Evolutionary conservation across 2,888 invertebrate genomes (phyloP), one percentile per base, ranked within the genome.

Genomic region (Dolichopus griseipennis): DNA sequence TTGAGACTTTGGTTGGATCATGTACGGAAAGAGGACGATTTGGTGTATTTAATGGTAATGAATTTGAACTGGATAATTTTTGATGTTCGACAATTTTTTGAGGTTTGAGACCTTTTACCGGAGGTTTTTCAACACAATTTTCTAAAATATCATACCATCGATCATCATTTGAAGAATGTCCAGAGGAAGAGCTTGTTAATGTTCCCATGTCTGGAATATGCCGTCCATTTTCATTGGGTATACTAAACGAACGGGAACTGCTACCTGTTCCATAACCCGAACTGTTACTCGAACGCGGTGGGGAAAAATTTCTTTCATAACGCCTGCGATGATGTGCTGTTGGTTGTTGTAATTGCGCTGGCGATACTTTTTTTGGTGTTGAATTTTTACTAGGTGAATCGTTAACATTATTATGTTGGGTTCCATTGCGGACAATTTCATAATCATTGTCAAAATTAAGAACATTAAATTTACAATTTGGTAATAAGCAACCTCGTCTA

Each of bases 191-290:
- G 77, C 85, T 86, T 21, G 86, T 86, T 81, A 87, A 81, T 70
- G 86, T 85, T 67, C 85, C 86, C 83, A 72, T 80, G 76, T 72
- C 75, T 20, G 70, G 70, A 66, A 70, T 69, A 20, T 66, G 69
- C 12, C 71, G 71, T 15, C 71, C 67, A 64, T 72, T 72, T 10
- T 73, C 73, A 67, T 72, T 73, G 52, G 71, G 74, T 61, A 77
- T 79, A 68, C 78, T 78, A 70, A 81, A 81, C 27, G 83, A 82
- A 71, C 82, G 79, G 68, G 81, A 81, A 70, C 83, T 83, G 73
- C 82, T 83, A 7, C 91, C 92, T 9, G 92, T 92, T 69, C 92
- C 92, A 78, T 93, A 93, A 5, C 92, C 92, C 61, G 91, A 91
- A 83, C 91, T 91, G 78, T 90, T 91, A 75, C 89, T 89, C 71